These are phyloP conservation scores for Scortum barcoo DNA, from an alignment of 2,113 vertebrate genomes.

Conservation along the genomic window DNA sequence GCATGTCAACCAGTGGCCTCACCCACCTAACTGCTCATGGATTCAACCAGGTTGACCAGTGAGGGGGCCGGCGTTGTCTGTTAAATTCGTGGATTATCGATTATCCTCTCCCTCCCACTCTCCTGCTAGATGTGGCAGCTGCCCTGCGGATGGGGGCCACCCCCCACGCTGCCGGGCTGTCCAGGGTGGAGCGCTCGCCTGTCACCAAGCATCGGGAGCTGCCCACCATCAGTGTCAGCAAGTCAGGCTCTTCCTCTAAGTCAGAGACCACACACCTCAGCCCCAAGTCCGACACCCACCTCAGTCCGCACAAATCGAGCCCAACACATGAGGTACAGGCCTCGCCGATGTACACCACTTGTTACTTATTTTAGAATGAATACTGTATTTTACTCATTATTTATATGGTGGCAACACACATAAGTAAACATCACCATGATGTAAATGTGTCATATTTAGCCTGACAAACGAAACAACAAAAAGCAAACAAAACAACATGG, in stretches of 20 bases:
- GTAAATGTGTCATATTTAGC: neutral
- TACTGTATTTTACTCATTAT: too few relatives aligned
- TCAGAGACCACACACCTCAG: slow-evolving; percentile 82
- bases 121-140: slow-evolving; percentile 78
- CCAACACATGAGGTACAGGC: slow-evolving; percentile 91
- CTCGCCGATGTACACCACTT: neutral
- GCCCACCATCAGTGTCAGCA: slow-evolving; percentile 83
- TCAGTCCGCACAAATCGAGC: slow-evolving; percentile 93
- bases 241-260: slow-evolving; percentile 82
- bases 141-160: slow-evolving; percentile 76
- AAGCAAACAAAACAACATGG: neutral
- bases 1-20: slow-evolving; percentile 67
- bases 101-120: slow-evolving; percentile 30
- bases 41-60: slow-evolving; percentile 54
- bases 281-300: slow-evolving; percentile 85
- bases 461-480: neutral
- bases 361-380: neutral
- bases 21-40: slow-evolving; percentile 58
- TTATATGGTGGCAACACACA: neutral
- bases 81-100: slow-evolving; percentile 45
- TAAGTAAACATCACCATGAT: neutral
- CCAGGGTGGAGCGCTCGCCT: slow-evolving; percentile 79
- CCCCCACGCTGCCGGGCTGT: slow-evolving; percentile 76
- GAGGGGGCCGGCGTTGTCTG: slow-evolving; percentile 23
- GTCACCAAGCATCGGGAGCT: slow-evolving; percentile 82